Base-by-base conservation (phyloP, 1,140 invertebrate genomes). In the Drosophila quadrilineata region DNA sequence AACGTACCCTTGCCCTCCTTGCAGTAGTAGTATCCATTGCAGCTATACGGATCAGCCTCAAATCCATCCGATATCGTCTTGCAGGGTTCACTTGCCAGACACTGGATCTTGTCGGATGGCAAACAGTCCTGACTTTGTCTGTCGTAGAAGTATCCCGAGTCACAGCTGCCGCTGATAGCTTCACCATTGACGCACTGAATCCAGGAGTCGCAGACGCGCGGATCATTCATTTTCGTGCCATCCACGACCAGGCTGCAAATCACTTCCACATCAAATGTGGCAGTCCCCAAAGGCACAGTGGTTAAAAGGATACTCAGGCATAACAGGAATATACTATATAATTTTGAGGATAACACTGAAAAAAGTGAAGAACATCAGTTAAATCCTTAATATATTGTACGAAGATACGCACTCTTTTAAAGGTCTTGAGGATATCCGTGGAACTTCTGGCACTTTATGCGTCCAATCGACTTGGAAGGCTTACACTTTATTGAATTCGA, bases 1-100 rank as follows among this genome's bases (percentile, higher is more conserved):
- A 22, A 58, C 0, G 41, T 62, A 3, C 71, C 86, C 17, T 26
- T 10, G 2, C 80, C 80, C 4, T 72, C 17, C 2, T 3, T 6
- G 31, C 87, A 88, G 48, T 88, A 88, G 31, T 87, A 88, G n/a
- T 88, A 88, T 0, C 71, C 69, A 16, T 66, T 79, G 41, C 87
- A 88, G 14, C 76, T 59, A 12, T 86, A 84, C 2, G 80, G 87
- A 71, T 88, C 80, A 3, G 52, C 60, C 0, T 60, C 45, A 19
- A 88, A 88, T 1, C 86, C 86, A 22, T 69, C 58, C 9, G 64
- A 0, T 4, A 24, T 6, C 0, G 45, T 29, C 0, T 75, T 79
- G 58, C 86, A 88, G 0, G 86, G 85, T 60, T 77, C 16, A 19
- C 70, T 88, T 2, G 86, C 86, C 6, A 88, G 9, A 12, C 87